Percentiles rank a stretch among this genome's conserved stretches.
Evolutionary conservation across 2,797 vertebrate genomes (phyloP).

Genomic region (Dallia pectoralis): DNA sequence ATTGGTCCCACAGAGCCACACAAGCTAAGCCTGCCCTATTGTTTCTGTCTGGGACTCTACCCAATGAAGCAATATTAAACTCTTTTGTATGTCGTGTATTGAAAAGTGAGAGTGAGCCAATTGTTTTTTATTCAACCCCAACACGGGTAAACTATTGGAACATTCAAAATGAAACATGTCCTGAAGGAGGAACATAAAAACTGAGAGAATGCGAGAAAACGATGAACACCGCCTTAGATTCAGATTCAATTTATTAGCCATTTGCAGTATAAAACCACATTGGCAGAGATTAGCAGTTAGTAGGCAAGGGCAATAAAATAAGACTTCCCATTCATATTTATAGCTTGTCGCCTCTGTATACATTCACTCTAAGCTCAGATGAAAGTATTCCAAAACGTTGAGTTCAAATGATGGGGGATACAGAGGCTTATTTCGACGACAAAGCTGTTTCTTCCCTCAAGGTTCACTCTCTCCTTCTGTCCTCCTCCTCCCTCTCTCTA

Average conservation of each 20-base stretch:
- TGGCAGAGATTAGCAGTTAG: conserved; percentile 15
- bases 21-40: neutral
- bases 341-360: conserved; percentile 27
- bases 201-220: conserved; percentile 32
- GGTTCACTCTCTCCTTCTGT: conserved; percentile 25
- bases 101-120: neutral
- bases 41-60: conserved; percentile 2
- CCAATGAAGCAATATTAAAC: neutral
- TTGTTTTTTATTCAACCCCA: neutral
- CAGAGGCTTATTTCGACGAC: conserved; percentile 24
- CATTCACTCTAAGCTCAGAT: conserved; percentile 35
- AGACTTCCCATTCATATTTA: conserved; percentile 45
- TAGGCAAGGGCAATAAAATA: conserved; percentile 18
- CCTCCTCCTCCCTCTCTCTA: conserved; percentile 15
- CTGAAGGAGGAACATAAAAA: neutral
- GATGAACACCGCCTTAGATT: neutral
- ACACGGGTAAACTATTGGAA: neutral
- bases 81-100: neutral
- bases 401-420: conserved; percentile 2
- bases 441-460: conserved; percentile 28
- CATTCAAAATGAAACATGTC: neutral
- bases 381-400: conserved; percentile 39
- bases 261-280: no score
- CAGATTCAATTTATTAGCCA: no score
- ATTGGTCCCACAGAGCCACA: conserved; percentile 3